Base-by-base conservation (phyloP, 2,797 vertebrate species). In the Syndactyla subalaris region DNA sequence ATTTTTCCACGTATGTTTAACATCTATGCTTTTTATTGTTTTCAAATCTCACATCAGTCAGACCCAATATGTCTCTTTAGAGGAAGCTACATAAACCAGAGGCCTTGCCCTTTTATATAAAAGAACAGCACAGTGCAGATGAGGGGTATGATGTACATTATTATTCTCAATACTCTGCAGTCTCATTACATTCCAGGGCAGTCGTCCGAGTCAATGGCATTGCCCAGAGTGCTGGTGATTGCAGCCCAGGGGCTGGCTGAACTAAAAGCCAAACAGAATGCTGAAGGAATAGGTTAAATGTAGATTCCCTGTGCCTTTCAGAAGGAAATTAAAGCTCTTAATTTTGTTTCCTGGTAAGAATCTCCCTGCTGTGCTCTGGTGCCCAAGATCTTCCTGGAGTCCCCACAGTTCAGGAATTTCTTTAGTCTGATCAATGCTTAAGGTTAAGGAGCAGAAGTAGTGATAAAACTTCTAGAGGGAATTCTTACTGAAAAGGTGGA, bases 131-230 rank as follows among this genome's bases (percentile, higher is more conserved):
- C 62, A 72, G 41, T 59, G 57, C 65, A 85, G 81, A 59, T 79
- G 85, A 89, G 43, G 36, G 68, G 30, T 49, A 43, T 8, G 34
- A 74, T 52, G 32, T 29, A 11, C 39, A 58, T 89, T 82, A 85
- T 85, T 79, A 86, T 91, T 89, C 82, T 81, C 26, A n/a, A 26
- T 65, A 46, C 0, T 0, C 68, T 92, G 66, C 79, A 85, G 65
- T 48, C 81, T 91, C 85, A 84, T 91, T 89, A 85, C 66, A 78
- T 89, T 91, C 76, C 82, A 84, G 61, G 27, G 62, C 76, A 92
- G 83, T 68, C 11, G 0, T 61, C 85, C 0, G 49, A 84, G 70
- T 68, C 2, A 0, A 68, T 6, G 77, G 58, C 78, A 89, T 74
- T 54, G 72, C 86, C 77, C 63, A 73, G 61, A 77, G 92, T 5